Evolutionary conservation across 2,113 vertebrate species (phyloP).

Genomic region (Gadus chalcogrammus): DNA sequence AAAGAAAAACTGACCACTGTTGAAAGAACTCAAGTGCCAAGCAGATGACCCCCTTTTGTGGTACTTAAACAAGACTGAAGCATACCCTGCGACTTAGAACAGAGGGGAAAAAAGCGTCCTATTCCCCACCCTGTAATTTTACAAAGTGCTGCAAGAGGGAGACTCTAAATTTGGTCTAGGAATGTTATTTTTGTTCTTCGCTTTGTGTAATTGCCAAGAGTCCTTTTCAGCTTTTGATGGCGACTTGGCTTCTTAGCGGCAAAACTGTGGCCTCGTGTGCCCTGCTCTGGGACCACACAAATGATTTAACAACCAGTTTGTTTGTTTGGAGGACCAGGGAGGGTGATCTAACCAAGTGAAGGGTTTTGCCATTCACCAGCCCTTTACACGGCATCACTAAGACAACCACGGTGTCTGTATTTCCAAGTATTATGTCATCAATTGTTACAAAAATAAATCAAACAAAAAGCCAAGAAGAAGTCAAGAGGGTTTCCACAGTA

Average conservation of each 20-base stretch:
- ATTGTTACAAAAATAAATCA: no score
- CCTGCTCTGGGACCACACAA: slow-evolving; percentile 30
- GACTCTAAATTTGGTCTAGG: slow-evolving; percentile 53
- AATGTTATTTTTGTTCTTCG: slow-evolving; percentile 63
- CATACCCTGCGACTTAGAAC: slow-evolving; percentile 34
- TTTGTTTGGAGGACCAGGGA: neutral
- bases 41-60: slow-evolving; percentile 27
- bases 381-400: no score
- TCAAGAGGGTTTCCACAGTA: no score
- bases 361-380: no score
- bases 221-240: slow-evolving; percentile 39
- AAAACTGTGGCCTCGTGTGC: slow-evolving; percentile 37
- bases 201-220: slow-evolving; percentile 57
- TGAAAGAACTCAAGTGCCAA: slow-evolving; percentile 19
- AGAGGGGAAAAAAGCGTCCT: slow-evolving; percentile 26
- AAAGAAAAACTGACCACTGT: no score
- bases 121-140: slow-evolving; percentile 64
- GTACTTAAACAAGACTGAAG: slow-evolving; percentile 27
- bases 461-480: neutral
- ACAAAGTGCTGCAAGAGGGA: slow-evolving; percentile 43
- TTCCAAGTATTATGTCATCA: no score
- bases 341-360: no score
- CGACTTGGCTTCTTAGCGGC: slow-evolving; percentile 26
- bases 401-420: no score
- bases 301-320: slow-evolving; percentile 26